phyloP scores from a whole-genome alignment of 2,113 vertebrate species.

The Mixornis gularis region DNA sequence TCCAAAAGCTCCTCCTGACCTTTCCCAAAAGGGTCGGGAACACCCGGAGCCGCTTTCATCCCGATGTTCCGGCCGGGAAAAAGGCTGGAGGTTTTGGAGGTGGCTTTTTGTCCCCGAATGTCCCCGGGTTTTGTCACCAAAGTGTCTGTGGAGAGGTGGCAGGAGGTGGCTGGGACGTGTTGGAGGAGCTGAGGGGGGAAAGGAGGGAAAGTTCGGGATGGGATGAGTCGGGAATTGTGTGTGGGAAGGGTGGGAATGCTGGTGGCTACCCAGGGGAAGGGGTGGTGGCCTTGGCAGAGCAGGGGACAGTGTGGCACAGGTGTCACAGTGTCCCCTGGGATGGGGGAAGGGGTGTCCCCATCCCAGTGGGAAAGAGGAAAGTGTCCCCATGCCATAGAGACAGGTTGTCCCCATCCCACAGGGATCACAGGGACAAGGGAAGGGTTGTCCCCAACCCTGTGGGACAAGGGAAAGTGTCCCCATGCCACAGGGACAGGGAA shows the following conservation, averaged over 20 bases:
- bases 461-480: neutral
- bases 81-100: neutral
- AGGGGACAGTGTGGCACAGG: too few relatives aligned
- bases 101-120: neutral
- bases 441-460: neutral
- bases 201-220: neutral
- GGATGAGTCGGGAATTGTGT: neutral
- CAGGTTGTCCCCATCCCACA: too few relatives aligned
- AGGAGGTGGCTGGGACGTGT: fast-evolving
- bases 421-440: neutral
- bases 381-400: too few relatives aligned
- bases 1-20: neutral
- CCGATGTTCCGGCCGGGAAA: neutral
- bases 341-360: too few relatives aligned
- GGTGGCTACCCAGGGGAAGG: neutral
- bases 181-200: neutral
- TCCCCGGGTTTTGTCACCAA: neutral
- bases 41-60: neutral
- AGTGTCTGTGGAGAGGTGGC: fast-evolving
- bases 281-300: neutral
- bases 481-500: too few relatives aligned
- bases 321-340: neutral
- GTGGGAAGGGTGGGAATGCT: neutral
- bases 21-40: neutral
- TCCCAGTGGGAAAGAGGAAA: neutral